Evolutionary conservation across 2,888 invertebrate genomes (phyloP), one percentile per base, ranked within the genome.

Genomic region (Dione juno): DNA sequence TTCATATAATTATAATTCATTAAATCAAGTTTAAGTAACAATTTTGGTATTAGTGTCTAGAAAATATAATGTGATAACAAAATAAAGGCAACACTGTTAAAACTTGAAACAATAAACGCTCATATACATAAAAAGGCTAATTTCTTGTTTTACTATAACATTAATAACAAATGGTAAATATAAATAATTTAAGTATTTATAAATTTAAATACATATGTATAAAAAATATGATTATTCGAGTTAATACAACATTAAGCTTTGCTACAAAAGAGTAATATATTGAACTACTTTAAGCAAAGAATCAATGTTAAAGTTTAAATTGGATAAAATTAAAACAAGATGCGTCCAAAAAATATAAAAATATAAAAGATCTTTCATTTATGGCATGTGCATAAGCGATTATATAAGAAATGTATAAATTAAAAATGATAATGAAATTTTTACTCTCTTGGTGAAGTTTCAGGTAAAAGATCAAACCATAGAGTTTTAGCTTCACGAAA

Each of bases 401-500:
- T 61, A 28, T 19, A 59, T 54, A 67, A 58, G 58, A 69, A 40
- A 61, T 19, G 40, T 54, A 43, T 54, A 48, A 53, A 41, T 21
- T 54, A 67, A 50, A 58, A 66, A 16, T 63, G 14, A 16, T n/a
- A 63, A 37, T 64, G 28, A n/a, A 40, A 14, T 7, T 28, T 63
- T 76, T 88, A 92, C 78, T 92, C 91, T 80, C 84, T 84, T 8
- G 89, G 87, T 48, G 87, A 77, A 6, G 85, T 79, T 84, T 95
- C 95, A 6, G 95, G 95, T 82, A 94, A 87, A 61, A 96, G 88
- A 79, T 96, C 96, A 79, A 95, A 96, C 97, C 97, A 97, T 77
- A 95, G 90, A 3, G 96, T 96, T 76, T 94, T 89, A 1, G 96
- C 94, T 83, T 96, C 95, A 13, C 94, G 94, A 75, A 96, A 90